Conservation (phyloP, 1,140 invertebrate genomes). For the Pteromalus puparum region DNA sequence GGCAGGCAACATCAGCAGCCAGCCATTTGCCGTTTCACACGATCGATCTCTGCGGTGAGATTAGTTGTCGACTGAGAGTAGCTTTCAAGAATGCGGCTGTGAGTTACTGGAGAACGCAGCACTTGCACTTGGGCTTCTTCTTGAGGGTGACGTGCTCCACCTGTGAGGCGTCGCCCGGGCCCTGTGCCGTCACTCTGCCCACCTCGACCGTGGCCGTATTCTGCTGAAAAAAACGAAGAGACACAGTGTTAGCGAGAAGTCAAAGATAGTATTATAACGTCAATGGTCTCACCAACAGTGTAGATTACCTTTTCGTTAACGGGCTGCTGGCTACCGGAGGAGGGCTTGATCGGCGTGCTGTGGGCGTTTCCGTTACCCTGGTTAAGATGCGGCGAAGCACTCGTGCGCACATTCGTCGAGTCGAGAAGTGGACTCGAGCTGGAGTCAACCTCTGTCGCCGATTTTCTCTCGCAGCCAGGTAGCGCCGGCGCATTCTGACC, state of each 20-base stretch:
- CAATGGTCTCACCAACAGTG: too few species aligned
- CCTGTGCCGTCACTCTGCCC: constrained; percentile 81
- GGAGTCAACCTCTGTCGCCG: constrained; percentile 35
- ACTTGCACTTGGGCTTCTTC: constrained; percentile 93
- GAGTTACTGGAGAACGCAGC: constrained; percentile 90
- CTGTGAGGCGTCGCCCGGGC: constrained; percentile 85
- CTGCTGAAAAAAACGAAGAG: constrained; percentile 1
- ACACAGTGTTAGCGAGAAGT: constrained; percentile 8
- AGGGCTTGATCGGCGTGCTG: constrained; percentile 68
- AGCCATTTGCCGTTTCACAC: background rate
- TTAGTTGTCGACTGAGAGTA: background rate
- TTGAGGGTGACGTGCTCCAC: constrained; percentile 90
- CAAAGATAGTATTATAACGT: background rate
- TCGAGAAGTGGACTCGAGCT: constrained; percentile 64
- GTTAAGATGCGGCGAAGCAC: constrained; percentile 60
- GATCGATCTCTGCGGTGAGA: background rate
- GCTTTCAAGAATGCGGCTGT: background rate
- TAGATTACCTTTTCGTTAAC: constrained; percentile 70
- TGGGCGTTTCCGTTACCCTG: constrained; percentile 72
- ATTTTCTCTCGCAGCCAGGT: constrained; percentile 65
- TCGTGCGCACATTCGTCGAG: constrained; percentile 61
- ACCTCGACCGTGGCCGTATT: constrained; percentile 81
- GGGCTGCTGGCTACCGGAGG: constrained; percentile 65
- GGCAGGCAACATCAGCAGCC: background rate
- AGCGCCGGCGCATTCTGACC: constrained; percentile 71